These are phyloP conservation scores for Coregonus clupeaformis DNA, from an alignment of 2,113 vertebrate species.

Conservation along the genomic window DNA sequence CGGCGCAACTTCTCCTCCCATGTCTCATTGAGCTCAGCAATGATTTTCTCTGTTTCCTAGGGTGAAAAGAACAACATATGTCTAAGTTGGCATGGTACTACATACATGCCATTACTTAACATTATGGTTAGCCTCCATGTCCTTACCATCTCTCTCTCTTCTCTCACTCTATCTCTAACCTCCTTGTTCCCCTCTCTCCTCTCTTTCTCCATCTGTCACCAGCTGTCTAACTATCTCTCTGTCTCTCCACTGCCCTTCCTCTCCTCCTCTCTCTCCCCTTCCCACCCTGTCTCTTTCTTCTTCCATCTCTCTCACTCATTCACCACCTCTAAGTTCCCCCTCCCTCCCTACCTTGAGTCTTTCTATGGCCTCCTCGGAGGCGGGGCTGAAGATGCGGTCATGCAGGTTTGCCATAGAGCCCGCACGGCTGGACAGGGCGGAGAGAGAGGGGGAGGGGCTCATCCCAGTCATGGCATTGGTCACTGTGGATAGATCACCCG, in stretches of 20 bases:
- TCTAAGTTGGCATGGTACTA: not conserved
- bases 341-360: constrained; percentile 84
- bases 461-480: constrained; percentile 91
- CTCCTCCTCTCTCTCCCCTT: not conserved
- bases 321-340: not conserved
- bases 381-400: constrained; percentile 92
- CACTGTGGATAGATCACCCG: constrained; percentile 97
- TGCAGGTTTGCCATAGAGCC: constrained; percentile 91
- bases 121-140: too few species aligned
- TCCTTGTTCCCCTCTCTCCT: too few species aligned
- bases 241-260: too few species aligned
- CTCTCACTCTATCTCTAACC: too few species aligned
- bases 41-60: constrained; percentile 98
- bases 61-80: not conserved
- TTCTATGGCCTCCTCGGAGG: constrained; percentile 93
- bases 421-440: constrained; percentile 86
- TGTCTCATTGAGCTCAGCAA: constrained; percentile 95
- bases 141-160: not conserved
- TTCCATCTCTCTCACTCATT: too few species aligned
- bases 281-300: not conserved
- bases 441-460: constrained; percentile 95
- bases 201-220: too few species aligned
- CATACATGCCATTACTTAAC: too few species aligned
- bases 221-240: too few species aligned
- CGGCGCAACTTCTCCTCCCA: constrained; percentile 97